These are phyloP conservation scores for Struthidea cinerea DNA, from an alignment of 2,113 vertebrate species.

Conservation along the genomic window DNA sequence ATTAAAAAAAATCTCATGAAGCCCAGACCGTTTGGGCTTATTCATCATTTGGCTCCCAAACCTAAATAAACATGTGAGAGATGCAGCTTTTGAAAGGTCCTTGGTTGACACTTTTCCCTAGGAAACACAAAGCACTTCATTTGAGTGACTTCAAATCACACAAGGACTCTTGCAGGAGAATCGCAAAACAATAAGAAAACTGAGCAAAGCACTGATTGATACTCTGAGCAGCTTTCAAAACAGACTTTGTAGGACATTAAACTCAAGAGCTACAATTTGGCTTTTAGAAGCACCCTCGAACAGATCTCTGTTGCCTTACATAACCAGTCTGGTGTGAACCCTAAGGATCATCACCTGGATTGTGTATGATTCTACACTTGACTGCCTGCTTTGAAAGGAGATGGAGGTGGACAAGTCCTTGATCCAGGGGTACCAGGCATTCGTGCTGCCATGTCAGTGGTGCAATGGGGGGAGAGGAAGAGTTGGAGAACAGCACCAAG, in stretches of 20 bases:
- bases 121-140: neutral
- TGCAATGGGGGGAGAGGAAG: neutral
- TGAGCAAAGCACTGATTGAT: neutral
- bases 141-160: neutral
- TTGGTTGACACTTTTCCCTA: neutral
- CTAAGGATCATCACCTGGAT: neutral
- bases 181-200: neutral
- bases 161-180: neutral
- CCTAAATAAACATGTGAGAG: neutral
- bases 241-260: neutral
- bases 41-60: neutral
- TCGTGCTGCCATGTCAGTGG: neutral
- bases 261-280: neutral
- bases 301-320: neutral
- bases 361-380: neutral
- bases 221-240: neutral
- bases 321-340: neutral
- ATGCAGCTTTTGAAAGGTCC: neutral
- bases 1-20: neutral
- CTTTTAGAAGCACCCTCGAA: neutral
- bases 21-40: neutral
- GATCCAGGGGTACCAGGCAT: neutral
- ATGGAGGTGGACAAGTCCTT: neutral
- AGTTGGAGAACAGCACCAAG: fast-evolving
- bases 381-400: neutral